Evolutionary conservation across 2,113 vertebrate genomes (phyloP).

Genomic region (Saccopteryx bilineata): DNA sequence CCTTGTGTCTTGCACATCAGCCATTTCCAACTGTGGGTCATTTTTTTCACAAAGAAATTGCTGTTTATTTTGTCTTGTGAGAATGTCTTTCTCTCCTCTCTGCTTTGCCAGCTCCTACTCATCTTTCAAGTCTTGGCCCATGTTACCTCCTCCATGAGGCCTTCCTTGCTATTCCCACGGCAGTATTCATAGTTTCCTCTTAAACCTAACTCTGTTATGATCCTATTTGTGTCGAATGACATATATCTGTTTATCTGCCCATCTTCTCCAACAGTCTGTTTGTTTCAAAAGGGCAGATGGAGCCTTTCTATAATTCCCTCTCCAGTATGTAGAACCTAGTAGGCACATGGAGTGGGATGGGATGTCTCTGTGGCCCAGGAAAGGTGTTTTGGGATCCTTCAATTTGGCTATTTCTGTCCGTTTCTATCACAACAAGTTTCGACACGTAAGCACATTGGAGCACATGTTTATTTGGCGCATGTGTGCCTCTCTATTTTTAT

Average conservation of each 20-base stretch:
- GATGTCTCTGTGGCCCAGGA: not conserved
- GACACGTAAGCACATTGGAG: no score
- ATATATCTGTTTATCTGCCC: not conserved
- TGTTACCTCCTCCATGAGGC: not conserved
- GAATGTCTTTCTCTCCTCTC: not conserved
- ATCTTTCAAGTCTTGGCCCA: not conserved
- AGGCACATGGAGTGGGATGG: no score
- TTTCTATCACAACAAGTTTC: no score
- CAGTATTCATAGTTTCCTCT: not conserved
- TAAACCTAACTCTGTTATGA: not conserved
- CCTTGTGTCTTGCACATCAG: not conserved
- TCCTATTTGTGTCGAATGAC: not conserved
- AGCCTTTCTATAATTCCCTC: not conserved
- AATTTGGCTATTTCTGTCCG: not conserved
- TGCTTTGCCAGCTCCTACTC: not conserved
- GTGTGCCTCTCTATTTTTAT: no score
- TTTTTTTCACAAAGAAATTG: not conserved
- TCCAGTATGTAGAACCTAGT: fast-evolving
- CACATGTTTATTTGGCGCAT: no score
- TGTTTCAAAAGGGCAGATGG: not conserved
- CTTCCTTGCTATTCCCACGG: not conserved
- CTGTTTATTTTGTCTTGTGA: not conserved
- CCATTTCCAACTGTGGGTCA: no score
- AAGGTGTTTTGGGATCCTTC: not conserved
- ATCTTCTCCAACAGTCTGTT: not conserved